A percentile compares a stretch with the other conserved stretches of the same genome.
Evolutionary conservation across 2,113 vertebrate species (phyloP).

Genomic region (Tetraodon nigroviridis): DNA sequence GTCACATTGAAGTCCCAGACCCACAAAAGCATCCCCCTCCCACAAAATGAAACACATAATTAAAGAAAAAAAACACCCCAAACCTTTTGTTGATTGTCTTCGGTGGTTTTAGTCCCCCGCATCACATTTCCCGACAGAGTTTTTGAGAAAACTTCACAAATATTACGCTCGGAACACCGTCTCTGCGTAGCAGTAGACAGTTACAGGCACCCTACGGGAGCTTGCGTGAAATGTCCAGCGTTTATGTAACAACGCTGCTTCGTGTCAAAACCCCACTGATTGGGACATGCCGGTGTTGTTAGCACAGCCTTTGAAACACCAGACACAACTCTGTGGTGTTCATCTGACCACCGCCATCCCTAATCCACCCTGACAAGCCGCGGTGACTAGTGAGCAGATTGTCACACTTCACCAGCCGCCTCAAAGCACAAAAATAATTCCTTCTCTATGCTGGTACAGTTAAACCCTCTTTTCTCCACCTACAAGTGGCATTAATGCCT

Average conservation of each 20-base stretch:
- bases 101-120: slow-evolving; percentile 16
- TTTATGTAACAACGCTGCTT: slow-evolving; percentile 20
- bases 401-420: slow-evolving; percentile 28
- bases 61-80: slow-evolving; percentile 53
- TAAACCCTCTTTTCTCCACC: too few relatives aligned
- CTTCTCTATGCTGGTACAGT: neutral
- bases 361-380: slow-evolving; percentile 54
- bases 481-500: too few relatives aligned
- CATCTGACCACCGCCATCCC: slow-evolving; percentile 49
- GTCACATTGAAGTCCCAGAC: slow-evolving; percentile 43
- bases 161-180: slow-evolving; percentile 11
- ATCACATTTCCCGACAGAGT: slow-evolving; percentile 46
- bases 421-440: slow-evolving; percentile 14
- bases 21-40: slow-evolving; percentile 37
- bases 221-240: slow-evolving; percentile 15
- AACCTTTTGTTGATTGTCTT: slow-evolving; percentile 49
- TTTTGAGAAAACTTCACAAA: slow-evolving; percentile 43
- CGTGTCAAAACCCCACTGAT: slow-evolving; percentile 26
- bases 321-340: slow-evolving; percentile 25
- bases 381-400: slow-evolving; percentile 25
- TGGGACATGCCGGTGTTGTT: slow-evolving; percentile 18
- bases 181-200: neutral
- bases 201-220: slow-evolving; percentile 21
- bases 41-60: slow-evolving; percentile 62
- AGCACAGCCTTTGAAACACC: slow-evolving; percentile 29